A percentile compares a stretch with the other conserved stretches of the same genome.
These are phyloP conservation scores for Dallia pectoralis DNA, from an alignment of 2,797 vertebrate species.

Conservation along the genomic window DNA sequence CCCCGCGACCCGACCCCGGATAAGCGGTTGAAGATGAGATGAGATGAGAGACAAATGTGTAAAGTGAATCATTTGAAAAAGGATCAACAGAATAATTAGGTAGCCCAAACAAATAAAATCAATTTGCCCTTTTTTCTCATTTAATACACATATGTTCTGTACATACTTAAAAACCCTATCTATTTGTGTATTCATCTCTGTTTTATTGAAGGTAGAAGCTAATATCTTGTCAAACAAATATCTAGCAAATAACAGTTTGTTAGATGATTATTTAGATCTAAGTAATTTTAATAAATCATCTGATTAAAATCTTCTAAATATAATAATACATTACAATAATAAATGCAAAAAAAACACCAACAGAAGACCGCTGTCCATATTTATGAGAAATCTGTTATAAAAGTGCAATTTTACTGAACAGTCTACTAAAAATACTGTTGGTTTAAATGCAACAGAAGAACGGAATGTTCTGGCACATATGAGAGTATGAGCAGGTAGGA, in stretches of 20 bases:
- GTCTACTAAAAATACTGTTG: not conserved
- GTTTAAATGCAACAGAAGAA: not conserved
- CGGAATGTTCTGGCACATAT: not conserved
- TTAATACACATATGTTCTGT: not conserved
- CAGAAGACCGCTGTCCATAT: not conserved
- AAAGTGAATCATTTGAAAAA: constrained; percentile 38
- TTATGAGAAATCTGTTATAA: not conserved
- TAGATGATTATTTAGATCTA: constrained; percentile 28
- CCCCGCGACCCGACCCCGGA: no score
- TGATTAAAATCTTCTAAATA: not conserved
- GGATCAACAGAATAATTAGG: constrained; percentile 42
- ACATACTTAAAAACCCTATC: not conserved
- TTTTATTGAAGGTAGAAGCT: constrained; percentile 34
- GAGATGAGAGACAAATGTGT: no score
- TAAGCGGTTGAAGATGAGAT: no score
- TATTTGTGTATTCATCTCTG: constrained; percentile 8
- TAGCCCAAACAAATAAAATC: not conserved
- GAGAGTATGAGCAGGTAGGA: constrained; percentile 24
- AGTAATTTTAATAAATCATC: not conserved
- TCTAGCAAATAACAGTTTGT: constrained; percentile 31
- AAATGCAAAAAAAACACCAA: not conserved
- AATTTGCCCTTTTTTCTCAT: not conserved
- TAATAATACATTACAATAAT: not conserved
- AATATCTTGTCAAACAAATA: constrained; percentile 12
- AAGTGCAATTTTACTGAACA: not conserved